Evolutionary conservation across 2,797 vertebrate species (phyloP).

Genomic region (Typhlichthys subterraneus): DNA sequence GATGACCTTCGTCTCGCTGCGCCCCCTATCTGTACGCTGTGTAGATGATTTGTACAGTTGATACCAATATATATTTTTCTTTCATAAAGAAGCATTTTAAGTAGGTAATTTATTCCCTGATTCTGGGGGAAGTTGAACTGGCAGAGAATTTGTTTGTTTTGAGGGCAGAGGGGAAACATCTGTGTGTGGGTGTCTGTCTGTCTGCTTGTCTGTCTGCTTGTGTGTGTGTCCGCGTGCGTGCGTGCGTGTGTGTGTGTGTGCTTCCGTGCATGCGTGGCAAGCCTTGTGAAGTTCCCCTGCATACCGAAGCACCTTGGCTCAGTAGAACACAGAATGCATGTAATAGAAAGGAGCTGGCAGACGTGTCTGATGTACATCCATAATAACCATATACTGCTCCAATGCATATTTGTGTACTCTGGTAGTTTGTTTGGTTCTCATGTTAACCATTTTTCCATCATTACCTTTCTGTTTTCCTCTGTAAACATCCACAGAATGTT

Average conservation of each 20-base stretch:
- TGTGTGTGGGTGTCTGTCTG: constrained; percentile 23
- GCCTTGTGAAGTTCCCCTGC: constrained; percentile 62
- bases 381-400: constrained; percentile 16
- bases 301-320: constrained; percentile 73
- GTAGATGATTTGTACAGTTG: constrained; percentile 73
- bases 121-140: constrained; percentile 65
- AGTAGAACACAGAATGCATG: constrained; percentile 62
- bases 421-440: constrained; percentile 50
- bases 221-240: constrained; percentile 7
- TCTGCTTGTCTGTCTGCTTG: constrained; percentile 6
- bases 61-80: constrained; percentile 81
- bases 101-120: constrained; percentile 73
- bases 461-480: constrained; percentile 45
- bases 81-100: constrained; percentile 86
- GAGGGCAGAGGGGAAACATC: constrained; percentile 32
- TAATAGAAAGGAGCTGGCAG: constrained; percentile 57
- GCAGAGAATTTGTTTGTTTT: constrained; percentile 49
- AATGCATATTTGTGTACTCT: neutral
- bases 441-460: constrained; percentile 35
- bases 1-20: constrained; percentile 60
- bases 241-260: constrained; percentile 6
- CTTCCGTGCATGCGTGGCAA: constrained; percentile 17
- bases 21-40: constrained; percentile 66
- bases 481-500: constrained; percentile 44
- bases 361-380: constrained; percentile 29